phyloP scores from a whole-genome alignment of 2,888 invertebrate species.

The Lycophotia porphyrea region DNA sequence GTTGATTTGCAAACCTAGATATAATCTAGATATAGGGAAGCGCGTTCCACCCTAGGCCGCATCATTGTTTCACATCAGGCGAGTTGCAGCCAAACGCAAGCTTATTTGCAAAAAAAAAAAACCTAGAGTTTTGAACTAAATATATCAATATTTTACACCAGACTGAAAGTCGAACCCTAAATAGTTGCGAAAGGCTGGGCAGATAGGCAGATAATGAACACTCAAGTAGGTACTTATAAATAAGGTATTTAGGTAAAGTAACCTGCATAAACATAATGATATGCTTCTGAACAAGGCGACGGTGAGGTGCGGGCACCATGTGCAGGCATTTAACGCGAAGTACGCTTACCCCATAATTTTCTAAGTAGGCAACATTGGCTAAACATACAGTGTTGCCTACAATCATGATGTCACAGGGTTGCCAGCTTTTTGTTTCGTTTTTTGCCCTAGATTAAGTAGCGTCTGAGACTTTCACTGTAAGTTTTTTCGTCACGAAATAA shows the following conservation, averaged over 20 bases:
- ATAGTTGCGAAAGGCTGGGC: background rate
- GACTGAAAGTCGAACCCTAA: background rate
- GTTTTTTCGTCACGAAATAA: conserved; percentile 46
- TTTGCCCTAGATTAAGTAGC: conserved; percentile 39
- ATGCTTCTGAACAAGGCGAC: conserved; percentile 27
- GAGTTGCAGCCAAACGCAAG: too few species aligned
- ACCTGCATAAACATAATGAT: conserved; percentile 23
- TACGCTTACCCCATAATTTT: conserved; percentile 51
- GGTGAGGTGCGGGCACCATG: conserved; percentile 49
- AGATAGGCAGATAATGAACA: background rate
- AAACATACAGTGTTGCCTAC: conserved; percentile 26
- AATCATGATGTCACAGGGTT: conserved; percentile 40
- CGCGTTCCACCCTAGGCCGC: too few species aligned
- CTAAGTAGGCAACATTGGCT: conserved; percentile 41
- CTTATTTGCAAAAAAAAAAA: too few species aligned
- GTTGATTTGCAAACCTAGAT: background rate
- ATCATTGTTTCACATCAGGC: too few species aligned
- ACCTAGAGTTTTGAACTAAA: background rate
- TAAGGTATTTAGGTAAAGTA: conserved; percentile 18
- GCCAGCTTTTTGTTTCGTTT: conserved; percentile 38
- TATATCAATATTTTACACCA: background rate
- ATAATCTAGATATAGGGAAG: too few species aligned
- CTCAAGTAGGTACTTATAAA: background rate
- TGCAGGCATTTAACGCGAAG: conserved; percentile 46
- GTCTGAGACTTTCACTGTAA: conserved; percentile 33